These are phyloP conservation scores for Aphelenchoides avenae DNA, from an alignment of 1,140 invertebrate genomes.

Conservation along the genomic window DNA sequence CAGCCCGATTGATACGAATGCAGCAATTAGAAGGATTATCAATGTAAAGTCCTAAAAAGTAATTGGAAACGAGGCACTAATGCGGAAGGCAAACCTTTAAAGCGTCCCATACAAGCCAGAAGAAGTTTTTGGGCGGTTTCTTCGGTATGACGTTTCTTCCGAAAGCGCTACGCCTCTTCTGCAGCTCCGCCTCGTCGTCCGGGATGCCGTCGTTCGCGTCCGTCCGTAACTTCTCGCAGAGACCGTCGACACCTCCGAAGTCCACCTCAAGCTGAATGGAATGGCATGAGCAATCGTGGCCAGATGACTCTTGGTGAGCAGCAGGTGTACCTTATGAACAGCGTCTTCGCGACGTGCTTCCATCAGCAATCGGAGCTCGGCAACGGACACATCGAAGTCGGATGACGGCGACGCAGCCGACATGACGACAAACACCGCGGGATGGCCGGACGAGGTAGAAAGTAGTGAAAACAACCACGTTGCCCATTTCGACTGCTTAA, in stretches of 20 bases:
- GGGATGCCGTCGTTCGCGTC: slow-evolving; percentile 9
- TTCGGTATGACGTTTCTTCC: no score
- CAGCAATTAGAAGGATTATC: slow-evolving; percentile 48
- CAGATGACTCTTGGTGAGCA: neutral
- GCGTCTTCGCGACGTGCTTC: slow-evolving; percentile 85
- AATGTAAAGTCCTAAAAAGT: slow-evolving; percentile 54
- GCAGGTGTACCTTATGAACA: slow-evolving; percentile 64
- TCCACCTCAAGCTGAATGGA: slow-evolving; percentile 61
- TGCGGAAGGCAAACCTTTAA: no score
- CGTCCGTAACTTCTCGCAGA: slow-evolving; percentile 59
- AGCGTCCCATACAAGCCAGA: no score
- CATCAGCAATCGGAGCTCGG: slow-evolving; percentile 93
- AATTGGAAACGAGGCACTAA: no score
- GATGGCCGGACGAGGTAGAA: no score
- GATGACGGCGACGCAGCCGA: no score
- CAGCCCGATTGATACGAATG: slow-evolving; percentile 47
- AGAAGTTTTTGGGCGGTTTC: no score
- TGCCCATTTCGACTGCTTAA: no score
- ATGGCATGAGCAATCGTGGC: neutral
- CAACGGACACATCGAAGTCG: no score
- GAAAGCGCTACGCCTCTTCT: no score
- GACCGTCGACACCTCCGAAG: slow-evolving; percentile 81
- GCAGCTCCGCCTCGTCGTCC: slow-evolving; percentile 6
- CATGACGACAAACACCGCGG: no score
- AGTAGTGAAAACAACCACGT: no score